Conservation (phyloP, 2,113 vertebrate genomes). For the Mus musculus region GRCm39 chr5:141109501-141110000, state of each 20-base stretch:
- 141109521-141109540: not conserved
- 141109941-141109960: not conserved
- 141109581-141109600: not conserved
- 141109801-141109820: not conserved
- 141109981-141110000: no score
- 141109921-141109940: not conserved
- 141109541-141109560: not conserved
- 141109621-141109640: no score
- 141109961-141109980: not conserved
- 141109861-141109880: not conserved
- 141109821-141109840: not conserved
- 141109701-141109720: no score
- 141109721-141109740: not conserved
- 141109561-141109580: not conserved
- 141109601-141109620: not conserved
- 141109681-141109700: not conserved
- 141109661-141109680: not conserved
- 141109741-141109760: not conserved
- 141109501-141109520: not conserved
- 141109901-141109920: not conserved
- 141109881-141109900: not conserved
- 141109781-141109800: not conserved
- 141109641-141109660: not conserved
- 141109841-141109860: no score
- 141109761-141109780: no score